A percentile compares a stretch with the other conserved stretches of the same genome.
phyloP scores from a whole-genome alignment of 1,140 invertebrate species.

The Drosophila aff. region DNA sequence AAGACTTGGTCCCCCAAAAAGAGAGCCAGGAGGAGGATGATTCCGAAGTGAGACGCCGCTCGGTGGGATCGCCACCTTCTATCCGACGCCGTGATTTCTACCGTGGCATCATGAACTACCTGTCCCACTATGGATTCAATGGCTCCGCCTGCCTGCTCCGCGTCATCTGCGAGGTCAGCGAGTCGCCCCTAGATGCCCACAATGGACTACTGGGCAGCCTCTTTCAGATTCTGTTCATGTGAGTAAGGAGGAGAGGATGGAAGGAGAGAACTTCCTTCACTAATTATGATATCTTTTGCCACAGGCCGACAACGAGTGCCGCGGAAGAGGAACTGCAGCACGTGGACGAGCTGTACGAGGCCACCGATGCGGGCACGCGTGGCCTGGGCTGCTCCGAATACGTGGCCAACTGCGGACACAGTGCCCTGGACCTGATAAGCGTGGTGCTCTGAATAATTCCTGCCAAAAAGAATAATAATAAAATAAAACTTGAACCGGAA shows the following conservation, averaged over 20 bases:
- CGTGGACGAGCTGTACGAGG: slow-evolving; percentile 63
- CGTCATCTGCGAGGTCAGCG: slow-evolving; percentile 86
- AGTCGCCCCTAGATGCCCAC: slow-evolving; percentile 80
- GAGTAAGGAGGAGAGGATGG: slow-evolving; percentile 49
- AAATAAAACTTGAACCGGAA: neutral
- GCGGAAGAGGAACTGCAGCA: slow-evolving; percentile 57
- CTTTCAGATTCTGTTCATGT: slow-evolving; percentile 86
- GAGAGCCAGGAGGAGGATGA: slow-evolving; percentile 17
- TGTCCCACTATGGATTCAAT: slow-evolving; percentile 85
- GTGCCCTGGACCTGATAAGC: slow-evolving; percentile 75
- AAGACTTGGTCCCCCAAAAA: neutral
- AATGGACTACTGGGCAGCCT: slow-evolving; percentile 86
- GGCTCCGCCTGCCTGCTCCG: slow-evolving; percentile 85
- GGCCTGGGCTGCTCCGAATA: slow-evolving; percentile 57
- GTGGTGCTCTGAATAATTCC: slow-evolving; percentile 43
- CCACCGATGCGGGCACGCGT: slow-evolving; percentile 61
- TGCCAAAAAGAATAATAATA: neutral
- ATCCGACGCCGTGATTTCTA: slow-evolving; percentile 71
- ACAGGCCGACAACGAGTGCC: slow-evolving; percentile 66
- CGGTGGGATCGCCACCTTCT: slow-evolving; percentile 27
- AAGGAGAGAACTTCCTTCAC: slow-evolving; percentile 1
- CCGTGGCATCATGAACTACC: slow-evolving; percentile 66
- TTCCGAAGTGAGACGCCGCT: slow-evolving; percentile 32
- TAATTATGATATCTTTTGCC: slow-evolving; percentile 53
- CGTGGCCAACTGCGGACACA: slow-evolving; percentile 64